Percentiles rank a stretch among this genome's conserved stretches.
These are phyloP conservation scores for Engystomops pustulosus DNA, from an alignment of 2,113 vertebrate species.

Conservation along the genomic window DNA sequence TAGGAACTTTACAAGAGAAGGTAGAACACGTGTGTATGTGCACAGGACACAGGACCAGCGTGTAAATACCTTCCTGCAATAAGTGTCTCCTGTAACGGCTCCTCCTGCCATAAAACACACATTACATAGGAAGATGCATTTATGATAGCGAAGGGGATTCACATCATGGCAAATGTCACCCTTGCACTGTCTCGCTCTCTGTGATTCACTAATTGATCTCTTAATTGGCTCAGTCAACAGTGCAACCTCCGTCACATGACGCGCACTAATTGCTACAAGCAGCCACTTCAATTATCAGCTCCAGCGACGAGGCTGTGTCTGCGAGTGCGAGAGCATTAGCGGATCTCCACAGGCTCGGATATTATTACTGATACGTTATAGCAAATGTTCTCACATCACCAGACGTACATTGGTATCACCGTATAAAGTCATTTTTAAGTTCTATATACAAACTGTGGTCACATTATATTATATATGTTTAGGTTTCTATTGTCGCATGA, in stretches of 20 bases:
- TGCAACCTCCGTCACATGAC: conserved; percentile 66
- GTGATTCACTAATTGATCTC: conserved; percentile 75
- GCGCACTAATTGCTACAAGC: conserved; percentile 78
- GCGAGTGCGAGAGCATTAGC: fast-evolving
- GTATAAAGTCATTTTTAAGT: no score
- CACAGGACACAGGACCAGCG: not conserved
- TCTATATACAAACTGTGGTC: no score
- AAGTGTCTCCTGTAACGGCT: not conserved
- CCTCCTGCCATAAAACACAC: not conserved
- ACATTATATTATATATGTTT: no score
- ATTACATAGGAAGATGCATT: not conserved
- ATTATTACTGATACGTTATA: no score
- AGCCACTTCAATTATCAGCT: conserved; percentile 55
- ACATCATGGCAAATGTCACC: conserved; percentile 62
- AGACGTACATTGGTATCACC: no score
- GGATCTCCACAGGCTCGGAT: not conserved
- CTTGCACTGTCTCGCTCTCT: conserved; percentile 66
- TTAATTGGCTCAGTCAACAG: conserved; percentile 81
- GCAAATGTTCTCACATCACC: no score
- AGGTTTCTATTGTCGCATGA: no score
- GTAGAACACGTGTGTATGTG: no score
- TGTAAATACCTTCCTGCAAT: not conserved
- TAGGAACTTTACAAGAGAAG: no score
- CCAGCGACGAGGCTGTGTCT: conserved; percentile 44
- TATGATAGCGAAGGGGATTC: conserved; percentile 27